phyloP scores from a whole-genome alignment of 2,113 vertebrate genomes.

The Calyptommatus sinebrachiatus region DNA sequence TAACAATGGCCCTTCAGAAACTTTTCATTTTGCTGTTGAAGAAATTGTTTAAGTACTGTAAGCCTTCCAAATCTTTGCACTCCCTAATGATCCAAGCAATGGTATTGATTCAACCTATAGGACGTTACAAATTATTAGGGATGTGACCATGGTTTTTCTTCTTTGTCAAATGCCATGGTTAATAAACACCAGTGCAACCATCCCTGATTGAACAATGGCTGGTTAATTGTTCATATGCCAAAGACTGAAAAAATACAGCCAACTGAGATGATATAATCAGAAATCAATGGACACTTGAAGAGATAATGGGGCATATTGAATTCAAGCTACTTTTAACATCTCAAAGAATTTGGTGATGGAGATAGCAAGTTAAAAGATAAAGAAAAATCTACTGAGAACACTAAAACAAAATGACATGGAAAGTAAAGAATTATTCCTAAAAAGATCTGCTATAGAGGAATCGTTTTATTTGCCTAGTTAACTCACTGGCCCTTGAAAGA shows the following conservation, averaged over 20 bases:
- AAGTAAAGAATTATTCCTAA: constrained; percentile 39
- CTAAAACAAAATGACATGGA: constrained; percentile 23
- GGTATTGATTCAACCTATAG: neutral
- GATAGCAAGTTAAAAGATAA: no score
- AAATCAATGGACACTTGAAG: constrained; percentile 8
- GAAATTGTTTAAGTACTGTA: neutral
- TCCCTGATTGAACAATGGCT: neutral
- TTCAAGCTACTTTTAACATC: constrained; percentile 6
- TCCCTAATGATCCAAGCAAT: constrained; percentile 5
- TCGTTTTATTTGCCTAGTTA: constrained; percentile 66
- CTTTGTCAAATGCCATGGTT: constrained; percentile 3
- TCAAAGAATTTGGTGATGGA: constrained; percentile 27
- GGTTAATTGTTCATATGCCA: constrained; percentile 24
- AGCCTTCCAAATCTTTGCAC: neutral
- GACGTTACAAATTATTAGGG: neutral
- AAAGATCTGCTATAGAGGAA: constrained; percentile 34
- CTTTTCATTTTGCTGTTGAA: neutral
- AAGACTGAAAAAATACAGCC: constrained; percentile 9
- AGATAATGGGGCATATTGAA: constrained; percentile 25
- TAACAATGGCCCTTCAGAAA: neutral
- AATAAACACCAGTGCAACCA: constrained; percentile 31
- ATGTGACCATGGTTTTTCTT: neutral
- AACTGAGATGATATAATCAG: constrained; percentile 3
- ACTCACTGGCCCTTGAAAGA: constrained; percentile 58
- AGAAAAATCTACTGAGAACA: constrained; percentile 12